Percentiles rank a stretch among this genome's conserved stretches.
Conservation (phyloP, 2,113 vertebrate species). For the Aegithalos caudatus region DNA sequence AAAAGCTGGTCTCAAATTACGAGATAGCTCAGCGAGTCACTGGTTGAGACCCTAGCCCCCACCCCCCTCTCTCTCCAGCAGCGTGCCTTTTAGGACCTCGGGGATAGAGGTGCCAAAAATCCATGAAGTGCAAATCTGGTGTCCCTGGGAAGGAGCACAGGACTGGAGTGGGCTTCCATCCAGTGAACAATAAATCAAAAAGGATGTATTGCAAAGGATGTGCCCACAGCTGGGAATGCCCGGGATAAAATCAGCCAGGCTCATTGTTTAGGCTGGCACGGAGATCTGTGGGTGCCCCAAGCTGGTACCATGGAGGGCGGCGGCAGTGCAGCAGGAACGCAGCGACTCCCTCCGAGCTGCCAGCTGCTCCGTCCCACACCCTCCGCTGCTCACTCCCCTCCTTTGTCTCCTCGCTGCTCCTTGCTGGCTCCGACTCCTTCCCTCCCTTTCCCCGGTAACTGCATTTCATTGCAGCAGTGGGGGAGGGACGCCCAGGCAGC, state of each 20-base stretch:
- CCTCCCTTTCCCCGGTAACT: constrained; percentile 44
- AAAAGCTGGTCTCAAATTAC: neutral
- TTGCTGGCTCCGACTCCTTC: constrained; percentile 37
- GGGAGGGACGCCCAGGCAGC: neutral
- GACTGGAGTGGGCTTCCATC: neutral
- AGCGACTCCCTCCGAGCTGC: neutral
- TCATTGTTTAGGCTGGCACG: neutral
- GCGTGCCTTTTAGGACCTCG: neutral
- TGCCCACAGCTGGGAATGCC: constrained; percentile 18
- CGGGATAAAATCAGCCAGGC: neutral
- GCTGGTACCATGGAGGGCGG: constrained; percentile 40
- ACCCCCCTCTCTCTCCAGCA: neutral
- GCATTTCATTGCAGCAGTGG: constrained; percentile 23
- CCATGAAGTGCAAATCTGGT: neutral
- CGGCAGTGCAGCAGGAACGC: neutral
- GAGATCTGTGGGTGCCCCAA: neutral
- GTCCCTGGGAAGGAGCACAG: neutral
- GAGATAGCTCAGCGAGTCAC: neutral
- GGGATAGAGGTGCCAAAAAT: neutral
- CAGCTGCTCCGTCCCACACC: constrained; percentile 15
- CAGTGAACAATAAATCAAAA: constrained; percentile 8
- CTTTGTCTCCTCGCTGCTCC: constrained; percentile 61
- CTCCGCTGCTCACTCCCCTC: neutral
- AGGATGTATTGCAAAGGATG: neutral
- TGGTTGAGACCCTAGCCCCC: neutral